Conservation (phyloP, 2,113 vertebrate genomes). For the Eurystomus gularis region DNA sequence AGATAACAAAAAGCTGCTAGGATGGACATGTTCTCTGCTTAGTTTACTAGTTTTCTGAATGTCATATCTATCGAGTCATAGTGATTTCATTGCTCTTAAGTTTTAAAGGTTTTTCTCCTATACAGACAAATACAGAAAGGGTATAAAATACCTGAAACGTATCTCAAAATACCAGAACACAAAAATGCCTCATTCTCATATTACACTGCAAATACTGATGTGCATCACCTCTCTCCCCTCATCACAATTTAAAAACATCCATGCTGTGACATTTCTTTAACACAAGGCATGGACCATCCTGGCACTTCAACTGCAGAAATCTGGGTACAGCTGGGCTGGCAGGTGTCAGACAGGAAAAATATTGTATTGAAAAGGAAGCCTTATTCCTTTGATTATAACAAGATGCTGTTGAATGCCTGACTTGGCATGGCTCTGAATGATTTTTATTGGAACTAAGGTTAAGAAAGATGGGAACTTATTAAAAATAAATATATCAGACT, state of each 20-base stretch:
- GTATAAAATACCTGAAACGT: not conserved
- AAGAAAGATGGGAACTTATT: not conserved
- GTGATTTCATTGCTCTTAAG: not conserved
- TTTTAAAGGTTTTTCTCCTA: not conserved
- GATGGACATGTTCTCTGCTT: conserved; percentile 13
- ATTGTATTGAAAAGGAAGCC: not conserved
- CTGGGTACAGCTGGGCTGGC: not conserved
- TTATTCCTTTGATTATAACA: not conserved
- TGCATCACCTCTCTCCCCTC: not conserved
- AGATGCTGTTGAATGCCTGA: not conserved
- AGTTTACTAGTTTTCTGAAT: conserved; percentile 11
- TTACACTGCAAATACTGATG: not conserved
- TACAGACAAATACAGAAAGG: not conserved
- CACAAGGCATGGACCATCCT: not conserved
- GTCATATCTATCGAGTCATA: not conserved
- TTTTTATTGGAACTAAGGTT: not conserved
- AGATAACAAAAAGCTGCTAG: conserved; percentile 19
- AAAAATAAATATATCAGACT: not conserved
- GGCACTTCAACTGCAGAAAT: not conserved
- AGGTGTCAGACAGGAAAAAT: not conserved
- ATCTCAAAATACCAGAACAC: not conserved
- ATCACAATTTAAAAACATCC: not conserved
- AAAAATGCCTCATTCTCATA: not conserved
- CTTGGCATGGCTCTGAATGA: not conserved
- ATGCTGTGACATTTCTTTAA: not conserved